These are phyloP conservation scores for Crematogaster levior DNA, from an alignment of 2,888 invertebrate species.

Conservation along the genomic window DNA sequence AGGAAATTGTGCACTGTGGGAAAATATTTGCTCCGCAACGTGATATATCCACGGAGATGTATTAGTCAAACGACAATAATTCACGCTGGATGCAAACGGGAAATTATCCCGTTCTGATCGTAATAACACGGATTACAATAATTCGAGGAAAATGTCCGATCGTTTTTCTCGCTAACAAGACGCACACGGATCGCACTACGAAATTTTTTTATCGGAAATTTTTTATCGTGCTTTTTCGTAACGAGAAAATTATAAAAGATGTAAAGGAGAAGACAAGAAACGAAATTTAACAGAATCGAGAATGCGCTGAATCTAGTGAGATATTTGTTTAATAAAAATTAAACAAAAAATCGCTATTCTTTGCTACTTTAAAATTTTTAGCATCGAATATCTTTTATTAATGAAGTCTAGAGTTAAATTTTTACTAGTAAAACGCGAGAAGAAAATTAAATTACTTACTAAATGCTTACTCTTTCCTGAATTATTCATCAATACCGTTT, in stretches of 20 bases:
- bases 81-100: constrained; percentile 18
- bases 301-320: background rate
- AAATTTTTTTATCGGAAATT: constrained; percentile 7
- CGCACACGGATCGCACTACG: background rate
- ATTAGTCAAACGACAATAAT: constrained; percentile 45
- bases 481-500: background rate
- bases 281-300: background rate
- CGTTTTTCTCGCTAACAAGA: background rate
- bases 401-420: background rate
- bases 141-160: background rate
- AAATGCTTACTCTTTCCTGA: background rate
- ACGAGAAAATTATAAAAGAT: background rate
- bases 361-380: background rate
- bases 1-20: constrained; percentile 41
- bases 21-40: constrained; percentile 36
- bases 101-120: constrained; percentile 8
- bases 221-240: background rate
- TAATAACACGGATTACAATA: constrained; percentile 14
- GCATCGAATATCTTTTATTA: background rate
- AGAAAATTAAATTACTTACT: background rate
- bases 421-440: background rate
- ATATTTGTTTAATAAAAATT: constrained; percentile 17
- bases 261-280: background rate
- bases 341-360: background rate
- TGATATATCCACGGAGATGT: constrained; percentile 10